Base-by-base conservation (phyloP, 2,113 vertebrate species). In the Tiliqua scincoides region DNA sequence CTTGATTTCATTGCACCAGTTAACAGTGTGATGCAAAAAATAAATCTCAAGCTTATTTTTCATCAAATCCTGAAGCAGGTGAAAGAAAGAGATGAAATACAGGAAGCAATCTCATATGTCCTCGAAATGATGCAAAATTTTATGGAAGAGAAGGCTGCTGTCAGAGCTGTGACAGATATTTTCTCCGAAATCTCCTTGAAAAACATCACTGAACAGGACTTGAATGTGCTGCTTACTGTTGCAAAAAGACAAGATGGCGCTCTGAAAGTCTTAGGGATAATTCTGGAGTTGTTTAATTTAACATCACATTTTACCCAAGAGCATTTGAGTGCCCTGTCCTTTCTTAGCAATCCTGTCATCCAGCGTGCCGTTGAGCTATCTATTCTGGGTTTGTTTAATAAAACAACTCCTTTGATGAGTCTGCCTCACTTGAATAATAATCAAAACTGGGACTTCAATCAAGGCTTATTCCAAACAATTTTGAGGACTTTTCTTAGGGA, bases 1-100 rank as follows among this genome's bases (percentile, higher is more conserved):
- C 72, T 91, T 37, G 35, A 79, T 75, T 89, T 83, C 59, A 88
- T 94, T 35, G 15, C 76, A 30, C 40, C 82, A 21, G 75, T 92
- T 77, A 90, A 70, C n/a, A 67, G 86, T 21, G 35, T 88, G 10
- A 65, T 68, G 40, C 75, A 7, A 5, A 88, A 71, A 76, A 86
- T 85, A 23, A 21, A 87, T 62, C 72, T 88, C 21, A 52, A 68
- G 17, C 62, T n/a, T 12, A 35, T 63, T 73, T 79, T 68, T 6
- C 17, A 54, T 59, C 37, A 6, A 7, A 25, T 27, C 57, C 18
- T 0, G 3, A 15, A n/a, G 70, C 70, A 73, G 25, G 86, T 40
- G 62, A 35, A 5, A 32, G 75, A 11, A 20, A 54, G 75, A 74
- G 57, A 87, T 65, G 40, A 67, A 87, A 80, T 73, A 62, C 17